A percentile compares a stretch with the other conserved stretches of the same genome.
These are phyloP conservation scores for Apodemia duryi DNA, from an alignment of 2,888 invertebrate species.

Conservation along the genomic window DNA sequence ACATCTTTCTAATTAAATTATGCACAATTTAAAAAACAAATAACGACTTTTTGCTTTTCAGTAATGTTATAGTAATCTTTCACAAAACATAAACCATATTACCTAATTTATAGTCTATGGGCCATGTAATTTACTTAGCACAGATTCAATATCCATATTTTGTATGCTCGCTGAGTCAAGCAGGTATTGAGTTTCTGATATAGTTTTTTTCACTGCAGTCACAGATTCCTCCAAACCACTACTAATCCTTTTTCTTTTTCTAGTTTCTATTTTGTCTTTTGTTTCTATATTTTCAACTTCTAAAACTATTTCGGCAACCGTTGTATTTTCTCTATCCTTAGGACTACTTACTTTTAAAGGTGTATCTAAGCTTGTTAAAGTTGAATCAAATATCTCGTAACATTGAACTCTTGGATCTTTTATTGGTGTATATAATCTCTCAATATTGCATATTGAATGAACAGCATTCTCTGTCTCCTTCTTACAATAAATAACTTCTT, in stretches of 20 bases:
- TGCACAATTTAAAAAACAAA: no score
- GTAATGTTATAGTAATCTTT: no score
- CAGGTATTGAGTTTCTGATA: slow-evolving; percentile 54
- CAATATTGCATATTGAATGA: slow-evolving; percentile 51
- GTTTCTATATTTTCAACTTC: slow-evolving; percentile 49
- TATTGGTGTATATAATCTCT: slow-evolving; percentile 60
- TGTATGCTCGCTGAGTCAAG: slow-evolving; percentile 59
- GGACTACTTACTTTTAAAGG: slow-evolving; percentile 55
- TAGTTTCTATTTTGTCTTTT: slow-evolving; percentile 41
- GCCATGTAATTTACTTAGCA: slow-evolving; percentile 68
- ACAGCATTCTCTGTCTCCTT: slow-evolving; percentile 62
- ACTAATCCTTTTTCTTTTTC: slow-evolving; percentile 56
- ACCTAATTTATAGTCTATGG: slow-evolving; percentile 40
- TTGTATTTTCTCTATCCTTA: slow-evolving; percentile 37
- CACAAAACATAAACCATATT: neutral
- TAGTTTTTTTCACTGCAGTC: slow-evolving; percentile 50
- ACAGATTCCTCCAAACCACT: slow-evolving; percentile 47
- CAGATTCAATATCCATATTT: slow-evolving; percentile 71
- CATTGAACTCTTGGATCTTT: slow-evolving; percentile 57
- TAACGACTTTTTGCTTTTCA: no score
- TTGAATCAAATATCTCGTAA: slow-evolving; percentile 68
- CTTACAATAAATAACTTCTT: slow-evolving; percentile 38
- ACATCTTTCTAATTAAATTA: no score
- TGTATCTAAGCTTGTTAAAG: slow-evolving; percentile 67
- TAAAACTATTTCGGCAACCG: slow-evolving; percentile 52